Evolutionary conservation across 2,797 vertebrate genomes (phyloP).

Genomic region (Psittacula derbiana): DNA sequence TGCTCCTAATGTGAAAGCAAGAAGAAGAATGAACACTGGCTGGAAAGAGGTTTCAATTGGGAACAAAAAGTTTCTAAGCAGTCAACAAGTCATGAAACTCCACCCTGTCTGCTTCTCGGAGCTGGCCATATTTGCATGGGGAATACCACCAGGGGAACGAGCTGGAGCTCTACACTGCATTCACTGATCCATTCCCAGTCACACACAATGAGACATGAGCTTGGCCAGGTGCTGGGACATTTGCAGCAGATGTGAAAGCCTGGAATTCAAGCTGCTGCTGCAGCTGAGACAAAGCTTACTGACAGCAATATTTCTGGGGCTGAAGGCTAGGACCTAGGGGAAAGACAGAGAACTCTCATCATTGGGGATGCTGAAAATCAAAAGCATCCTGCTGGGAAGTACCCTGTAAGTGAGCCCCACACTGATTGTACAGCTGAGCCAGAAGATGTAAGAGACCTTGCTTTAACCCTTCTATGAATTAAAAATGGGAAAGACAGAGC

Average conservation of each 20-base stretch:
- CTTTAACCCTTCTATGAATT: background rate
- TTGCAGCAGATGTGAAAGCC: background rate
- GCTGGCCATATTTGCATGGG: accelerated
- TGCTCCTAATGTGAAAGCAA: background rate
- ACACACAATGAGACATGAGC: background rate
- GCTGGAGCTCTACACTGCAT: background rate
- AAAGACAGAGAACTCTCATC: background rate
- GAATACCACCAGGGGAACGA: background rate
- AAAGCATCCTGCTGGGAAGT: background rate
- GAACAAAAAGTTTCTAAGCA: background rate
- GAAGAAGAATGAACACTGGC: background rate
- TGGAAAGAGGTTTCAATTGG: background rate
- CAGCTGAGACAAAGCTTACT: background rate
- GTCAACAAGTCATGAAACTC: background rate
- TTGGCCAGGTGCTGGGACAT: background rate
- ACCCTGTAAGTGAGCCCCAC: background rate
- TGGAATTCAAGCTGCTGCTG: background rate
- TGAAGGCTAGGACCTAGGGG: background rate
- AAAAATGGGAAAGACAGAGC: background rate
- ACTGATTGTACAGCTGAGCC: background rate
- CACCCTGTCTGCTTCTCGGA: background rate
- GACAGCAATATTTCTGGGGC: background rate
- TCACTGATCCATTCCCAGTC: background rate
- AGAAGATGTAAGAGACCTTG: background rate
- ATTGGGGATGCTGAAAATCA: background rate